phyloP scores from a whole-genome alignment of 2,113 vertebrate genomes.

The Halcyon malimbica region DNA sequence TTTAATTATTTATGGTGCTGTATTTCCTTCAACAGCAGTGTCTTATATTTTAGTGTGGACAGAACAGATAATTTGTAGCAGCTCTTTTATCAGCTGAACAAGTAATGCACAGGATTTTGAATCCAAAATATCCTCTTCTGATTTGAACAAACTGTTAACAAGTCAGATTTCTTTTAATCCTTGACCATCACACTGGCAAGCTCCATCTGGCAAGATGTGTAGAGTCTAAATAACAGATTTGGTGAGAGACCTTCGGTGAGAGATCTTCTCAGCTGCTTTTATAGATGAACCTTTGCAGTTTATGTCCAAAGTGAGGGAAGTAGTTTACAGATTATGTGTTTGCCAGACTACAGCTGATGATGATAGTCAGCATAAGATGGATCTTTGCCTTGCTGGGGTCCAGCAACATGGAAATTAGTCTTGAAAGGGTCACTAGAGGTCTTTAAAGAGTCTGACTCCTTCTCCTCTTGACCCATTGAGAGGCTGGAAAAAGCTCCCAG shows the following conservation, averaged over 20 bases:
- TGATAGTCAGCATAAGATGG: not conserved
- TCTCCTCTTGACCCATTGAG: not conserved
- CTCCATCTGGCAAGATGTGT: not conserved
- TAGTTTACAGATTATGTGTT: not conserved
- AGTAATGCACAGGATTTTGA: not conserved
- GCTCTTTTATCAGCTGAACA: not conserved
- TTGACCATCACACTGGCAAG: not conserved
- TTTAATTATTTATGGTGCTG: constrained; percentile 60
- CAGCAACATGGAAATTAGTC: not conserved
- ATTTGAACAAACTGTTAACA: not conserved
- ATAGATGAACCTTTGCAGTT: not conserved
- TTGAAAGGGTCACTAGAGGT: not conserved
- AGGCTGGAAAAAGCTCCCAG: not conserved
- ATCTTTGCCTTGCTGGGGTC: not conserved
- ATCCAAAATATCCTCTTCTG: not conserved
- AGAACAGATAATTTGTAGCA: constrained; percentile 42
- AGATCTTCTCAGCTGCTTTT: not conserved
- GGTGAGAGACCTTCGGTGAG: not conserved
- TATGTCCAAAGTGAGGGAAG: not conserved
- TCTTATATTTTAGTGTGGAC: constrained; percentile 21
- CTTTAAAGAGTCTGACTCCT: not conserved
- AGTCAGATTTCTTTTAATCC: not conserved
- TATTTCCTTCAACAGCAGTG: constrained; percentile 14
- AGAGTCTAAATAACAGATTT: not conserved
- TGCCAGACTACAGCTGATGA: not conserved